Conservation (phyloP, 1,140 invertebrate genomes). For the Chrysopa pallens region DNA sequence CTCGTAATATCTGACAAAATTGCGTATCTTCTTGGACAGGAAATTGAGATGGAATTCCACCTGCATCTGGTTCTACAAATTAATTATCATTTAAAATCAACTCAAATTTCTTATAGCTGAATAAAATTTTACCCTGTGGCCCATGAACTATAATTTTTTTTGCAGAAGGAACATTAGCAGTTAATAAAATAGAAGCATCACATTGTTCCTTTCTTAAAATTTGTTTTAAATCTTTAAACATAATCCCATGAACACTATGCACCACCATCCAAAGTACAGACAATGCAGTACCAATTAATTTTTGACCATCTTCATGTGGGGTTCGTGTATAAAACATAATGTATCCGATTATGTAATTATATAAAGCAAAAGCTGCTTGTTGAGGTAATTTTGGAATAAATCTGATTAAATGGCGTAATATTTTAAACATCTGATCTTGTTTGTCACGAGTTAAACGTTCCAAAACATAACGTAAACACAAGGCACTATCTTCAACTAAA, state of each 20-base stretch:
- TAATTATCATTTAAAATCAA: neutral
- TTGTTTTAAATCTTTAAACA: slow-evolving; percentile 99
- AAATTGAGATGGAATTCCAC: slow-evolving; percentile 95
- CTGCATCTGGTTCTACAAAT: slow-evolving; percentile 58
- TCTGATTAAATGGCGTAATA: slow-evolving; percentile 77
- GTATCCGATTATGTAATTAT: slow-evolving; percentile 98
- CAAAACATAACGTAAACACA: slow-evolving; percentile 90
- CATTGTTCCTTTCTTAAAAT: slow-evolving; percentile 97
- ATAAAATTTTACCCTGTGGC: slow-evolving; percentile 35
- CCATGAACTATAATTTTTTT: slow-evolving; percentile 99
- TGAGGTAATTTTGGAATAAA: slow-evolving; percentile 87
- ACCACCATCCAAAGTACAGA: slow-evolving; percentile 96
- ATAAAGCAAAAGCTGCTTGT: slow-evolving; percentile 94
- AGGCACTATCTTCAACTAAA: slow-evolving; percentile 90
- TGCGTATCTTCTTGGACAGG: slow-evolving; percentile 98
- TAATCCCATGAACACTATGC: slow-evolving; percentile 93
- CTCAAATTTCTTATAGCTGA: too few species aligned
- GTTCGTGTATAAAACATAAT: slow-evolving; percentile 98
- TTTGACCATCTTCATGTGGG: slow-evolving; percentile 84
- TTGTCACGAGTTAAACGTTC: slow-evolving; percentile 90
- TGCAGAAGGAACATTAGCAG: slow-evolving; percentile 95
- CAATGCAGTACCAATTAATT: slow-evolving; percentile 76
- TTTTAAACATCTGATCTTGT: slow-evolving; percentile 90
- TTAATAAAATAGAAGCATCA: slow-evolving; percentile 91
- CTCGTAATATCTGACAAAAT: slow-evolving; percentile 87